A percentile compares a stretch with the other conserved stretches of the same genome.
These are phyloP conservation scores for Silurus aristotelis DNA, from an alignment of 2,797 vertebrate species.

Conservation along the genomic window DNA sequence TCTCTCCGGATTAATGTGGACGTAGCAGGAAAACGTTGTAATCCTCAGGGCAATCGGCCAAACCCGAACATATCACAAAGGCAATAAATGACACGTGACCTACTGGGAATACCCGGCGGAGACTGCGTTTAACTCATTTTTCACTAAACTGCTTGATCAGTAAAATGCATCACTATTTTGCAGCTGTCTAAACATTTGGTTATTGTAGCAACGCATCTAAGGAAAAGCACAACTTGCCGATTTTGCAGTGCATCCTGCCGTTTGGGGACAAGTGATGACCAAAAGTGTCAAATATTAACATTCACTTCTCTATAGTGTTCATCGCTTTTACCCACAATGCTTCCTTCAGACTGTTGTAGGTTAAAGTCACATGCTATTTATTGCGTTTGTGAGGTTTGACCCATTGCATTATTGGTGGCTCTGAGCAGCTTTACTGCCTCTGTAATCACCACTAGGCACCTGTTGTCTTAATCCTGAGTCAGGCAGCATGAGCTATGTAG, in stretches of 20 bases:
- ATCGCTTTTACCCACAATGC: conserved; percentile 42
- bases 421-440: conserved; percentile 56
- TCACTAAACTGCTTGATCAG: not conserved
- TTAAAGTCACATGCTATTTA: conserved; percentile 47
- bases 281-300: not conserved
- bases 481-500: conserved; percentile 68
- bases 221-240: not conserved
- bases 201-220: not conserved
- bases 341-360: conserved; percentile 36
- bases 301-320: not conserved
- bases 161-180: not conserved
- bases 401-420: conserved; percentile 46
- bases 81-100: conserved; percentile 44
- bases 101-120: not conserved
- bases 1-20: too few relatives aligned
- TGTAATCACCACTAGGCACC: conserved; percentile 71
- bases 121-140: not conserved
- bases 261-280: not conserved
- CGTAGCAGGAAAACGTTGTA: conserved; percentile 35
- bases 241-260: not conserved
- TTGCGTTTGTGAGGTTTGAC: conserved; percentile 17
- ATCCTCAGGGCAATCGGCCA: conserved; percentile 38
- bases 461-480: conserved; percentile 55
- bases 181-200: not conserved
- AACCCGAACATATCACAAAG: conserved; percentile 14